Evolutionary conservation across 2,888 invertebrate species (phyloP), one percentile per base, ranked within the genome.

Genomic region (Amiota minor): DNA sequence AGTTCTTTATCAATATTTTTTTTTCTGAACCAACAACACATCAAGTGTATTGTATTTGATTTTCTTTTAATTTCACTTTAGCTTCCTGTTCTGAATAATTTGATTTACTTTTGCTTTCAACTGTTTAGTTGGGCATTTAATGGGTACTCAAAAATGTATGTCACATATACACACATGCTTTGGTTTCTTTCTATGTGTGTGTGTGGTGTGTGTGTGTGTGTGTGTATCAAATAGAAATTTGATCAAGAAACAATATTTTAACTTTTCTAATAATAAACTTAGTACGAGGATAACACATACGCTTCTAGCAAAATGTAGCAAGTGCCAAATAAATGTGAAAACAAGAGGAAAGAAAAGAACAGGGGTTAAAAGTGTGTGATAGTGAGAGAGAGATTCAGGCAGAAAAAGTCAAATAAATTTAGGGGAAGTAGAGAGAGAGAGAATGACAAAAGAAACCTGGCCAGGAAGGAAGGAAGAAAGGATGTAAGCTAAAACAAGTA

Each of bases 201-300:
- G 20, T 69, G 14, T 9, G n/a, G 23, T 18, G n/a, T 50, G 49
- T 46, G 65, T 50, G 68, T 68, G 56, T 45, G 47, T 55, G 18
- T 46, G 47, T 64, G 46, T 56, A 35, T 35, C 6, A 35, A 35
- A 35, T 35, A 35, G 6, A 35, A 35, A 35, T 6, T 35, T 35
- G 6, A 6, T 6, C 35, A 2, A 49, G 59, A 53, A 71, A 35
- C 70, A 59, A 78, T 78, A 78, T 74, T 76, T 78, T 70, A 78
- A 78, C 78, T 78, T 78, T 78, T 72, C 78, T 78, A 78, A 78
- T 78, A 78, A 78, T 74, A 78, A 78, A 78, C 78, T 78, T 78
- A 72, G 74, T 65, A 69, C 49, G 50, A 56, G 72, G 35, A 35
- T 35, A 35, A 35, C 35, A 35, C 35, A 73, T 49, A 9, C 59